phyloP scores from a whole-genome alignment of 2,113 vertebrate species.

The Calyptomena viridis region DNA sequence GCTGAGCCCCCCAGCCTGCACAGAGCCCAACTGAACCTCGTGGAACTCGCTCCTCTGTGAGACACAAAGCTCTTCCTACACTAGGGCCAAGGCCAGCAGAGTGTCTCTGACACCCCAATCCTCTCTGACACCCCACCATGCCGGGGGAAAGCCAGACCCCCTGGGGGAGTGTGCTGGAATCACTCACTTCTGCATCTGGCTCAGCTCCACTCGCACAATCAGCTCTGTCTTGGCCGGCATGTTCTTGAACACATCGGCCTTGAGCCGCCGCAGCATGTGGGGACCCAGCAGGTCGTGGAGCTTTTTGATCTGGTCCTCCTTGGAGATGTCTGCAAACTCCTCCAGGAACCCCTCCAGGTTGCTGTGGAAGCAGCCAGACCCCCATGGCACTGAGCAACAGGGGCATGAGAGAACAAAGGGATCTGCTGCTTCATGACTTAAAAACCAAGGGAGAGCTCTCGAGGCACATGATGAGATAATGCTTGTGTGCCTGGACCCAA shows the following conservation, averaged over 20 bases:
- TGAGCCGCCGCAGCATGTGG: constrained; percentile 95
- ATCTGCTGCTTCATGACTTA: background rate
- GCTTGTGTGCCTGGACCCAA: rapidly evolving
- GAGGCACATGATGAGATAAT: rapidly evolving
- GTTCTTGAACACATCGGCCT: constrained; percentile 97
- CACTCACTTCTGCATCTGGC: constrained; percentile 97
- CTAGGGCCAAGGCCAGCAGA: background rate
- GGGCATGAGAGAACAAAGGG: rapidly evolving
- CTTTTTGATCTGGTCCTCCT: constrained; percentile 99
- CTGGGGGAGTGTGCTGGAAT: background rate
- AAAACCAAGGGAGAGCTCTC: background rate
- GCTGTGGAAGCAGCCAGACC: constrained; percentile 68
- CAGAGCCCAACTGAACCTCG: background rate
- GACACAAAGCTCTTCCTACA: background rate
- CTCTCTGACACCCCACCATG: rapidly evolving
- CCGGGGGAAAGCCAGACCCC: background rate
- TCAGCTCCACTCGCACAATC: constrained; percentile 95
- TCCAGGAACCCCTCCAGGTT: constrained; percentile 98
- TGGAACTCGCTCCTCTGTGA: rapidly evolving
- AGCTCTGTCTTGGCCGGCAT: constrained; percentile 98
- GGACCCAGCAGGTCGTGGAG: constrained; percentile 95
- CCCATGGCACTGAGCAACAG: background rate
- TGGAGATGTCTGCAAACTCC: constrained; percentile 98
- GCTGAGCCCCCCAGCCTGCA: background rate
- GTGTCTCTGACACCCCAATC: background rate